A percentile compares a stretch with the other conserved stretches of the same genome.
phyloP scores from a whole-genome alignment of 2,113 vertebrate genomes.

The Peromyscus leucopus region DNA sequence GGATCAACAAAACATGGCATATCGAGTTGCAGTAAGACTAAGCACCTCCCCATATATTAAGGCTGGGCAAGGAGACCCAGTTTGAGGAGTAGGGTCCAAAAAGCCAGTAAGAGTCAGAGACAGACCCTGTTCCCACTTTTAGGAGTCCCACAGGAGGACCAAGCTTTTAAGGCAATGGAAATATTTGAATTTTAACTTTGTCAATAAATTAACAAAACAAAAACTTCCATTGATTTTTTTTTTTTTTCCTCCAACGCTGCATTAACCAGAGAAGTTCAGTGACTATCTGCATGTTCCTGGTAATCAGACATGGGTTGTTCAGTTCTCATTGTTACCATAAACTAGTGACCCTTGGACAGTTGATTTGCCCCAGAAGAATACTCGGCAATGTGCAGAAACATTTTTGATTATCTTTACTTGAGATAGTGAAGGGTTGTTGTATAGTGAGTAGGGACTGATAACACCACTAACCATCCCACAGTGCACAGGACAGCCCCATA shows the following conservation, averaged over 20 bases:
- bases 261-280: background rate
- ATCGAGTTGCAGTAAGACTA: no score
- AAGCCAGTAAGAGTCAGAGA: no score
- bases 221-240: background rate
- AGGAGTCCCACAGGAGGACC: no score
- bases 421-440: background rate
- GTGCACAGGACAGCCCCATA: background rate
- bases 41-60: no score
- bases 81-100: no score
- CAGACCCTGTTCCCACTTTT: no score
- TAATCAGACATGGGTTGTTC: background rate
- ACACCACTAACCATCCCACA: no score
- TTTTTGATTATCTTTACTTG: background rate
- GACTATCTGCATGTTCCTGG: background rate
- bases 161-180: background rate
- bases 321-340: background rate
- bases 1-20: no score
- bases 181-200: background rate
- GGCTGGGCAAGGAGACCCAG: no score
- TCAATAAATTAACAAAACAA: slow-evolving; percentile 9
- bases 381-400: background rate
- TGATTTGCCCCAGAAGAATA: background rate
- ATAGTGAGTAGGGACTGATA: background rate
- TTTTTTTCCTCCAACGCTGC: background rate
- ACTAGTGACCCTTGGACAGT: background rate